Base-by-base conservation (phyloP, 2,888 invertebrate species). In the Pheosia tremula region DNA sequence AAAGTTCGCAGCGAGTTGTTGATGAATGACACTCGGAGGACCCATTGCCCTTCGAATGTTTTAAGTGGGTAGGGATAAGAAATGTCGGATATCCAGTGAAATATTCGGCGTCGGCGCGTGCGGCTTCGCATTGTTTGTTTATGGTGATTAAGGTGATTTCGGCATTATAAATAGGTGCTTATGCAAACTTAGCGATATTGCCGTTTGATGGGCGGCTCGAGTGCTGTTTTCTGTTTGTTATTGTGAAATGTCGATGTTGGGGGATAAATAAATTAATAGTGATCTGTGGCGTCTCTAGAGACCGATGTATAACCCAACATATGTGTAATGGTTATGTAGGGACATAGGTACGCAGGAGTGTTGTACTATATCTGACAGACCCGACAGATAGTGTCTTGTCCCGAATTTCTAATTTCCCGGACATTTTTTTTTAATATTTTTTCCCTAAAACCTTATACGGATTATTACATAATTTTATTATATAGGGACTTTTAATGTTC, bases 11-110 rank as follows among this genome's bases (percentile, higher is more conserved):
- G 84, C 82, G 82, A 88, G 87, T 88, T 87, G 86, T 91, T 93
- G 93, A 93, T 93, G 93, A 91, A 93, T 93, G 93, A 93, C 91
- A 93, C 93, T 93, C 93, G 39, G 82, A 84, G 93, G 93, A 86
- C 90, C 93, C 91, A 93, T 93, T 91, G 93, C 93, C 93, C 93
- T 93, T 93, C 91, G 91, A 87, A 88, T 88, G 91, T 88, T 91
- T 91, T 88, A 93, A 92, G 88, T 88, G 90, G 91, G 90, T 87
- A 82, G 82, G 89, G 91, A 93, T 91, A 93, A 93, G 93, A 91
- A 92, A 91, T 85, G 91, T 88, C 87, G 93, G 89, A 89, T 91
- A 87, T 83, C 85, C 81, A 78, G 88, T 91, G 90, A 92, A 91
- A 91, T 93, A 92, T 91, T 84, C 84, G 81, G 74, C 72, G 71